Base-by-base conservation (phyloP, 2,888 invertebrate species). In the Proisotoma minuta region DNA sequence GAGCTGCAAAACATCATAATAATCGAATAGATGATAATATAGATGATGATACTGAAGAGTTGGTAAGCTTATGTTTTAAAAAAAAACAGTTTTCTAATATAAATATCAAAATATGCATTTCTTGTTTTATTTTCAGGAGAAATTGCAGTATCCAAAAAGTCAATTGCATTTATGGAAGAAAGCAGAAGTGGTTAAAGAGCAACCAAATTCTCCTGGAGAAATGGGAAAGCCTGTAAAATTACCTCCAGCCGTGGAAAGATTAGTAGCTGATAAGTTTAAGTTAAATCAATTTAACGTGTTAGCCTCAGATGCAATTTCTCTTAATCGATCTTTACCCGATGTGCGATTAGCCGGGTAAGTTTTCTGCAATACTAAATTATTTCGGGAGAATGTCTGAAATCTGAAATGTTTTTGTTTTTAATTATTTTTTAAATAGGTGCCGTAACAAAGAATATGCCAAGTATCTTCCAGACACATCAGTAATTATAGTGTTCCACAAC, bases 401-500 rank as follows among this genome's bases (percentile, higher is more conserved):
- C 43, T 43, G 43, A 43, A 20, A 18, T 43, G 20, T 4, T 43
- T 43, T 4, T 43, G 43, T 43, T 4, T 20, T 20, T 62, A 50
- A 40, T 3, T 39, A 2, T 54, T 3, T 61, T 61, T 77, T 77
- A 62, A n/a, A n/a, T 75, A 90, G 89, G 66, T 93, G 93, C 78
- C 89, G 87, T 78, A 83, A 81, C 74, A 93, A 92, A 78, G 81
- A 79, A 60, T 90, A 92, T 78, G 85, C 88, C 43, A 82, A 84
- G 51, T 81, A 87, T 69, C 82, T 98, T 75, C 97, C 97, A 3
- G 87, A 90, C 47, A 96, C 97, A 23, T 93, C 94, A 75, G 92
- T 99, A 75, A 94, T 99, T 66, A 96, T 99, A 75, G 98, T 99
- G 58, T 99, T 99, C 81, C 98, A 99, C 81, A 99, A 99, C 79